These are phyloP conservation scores for Lepus townsendii DNA, from an alignment of 2,797 vertebrate species.

Conservation along the genomic window DNA sequence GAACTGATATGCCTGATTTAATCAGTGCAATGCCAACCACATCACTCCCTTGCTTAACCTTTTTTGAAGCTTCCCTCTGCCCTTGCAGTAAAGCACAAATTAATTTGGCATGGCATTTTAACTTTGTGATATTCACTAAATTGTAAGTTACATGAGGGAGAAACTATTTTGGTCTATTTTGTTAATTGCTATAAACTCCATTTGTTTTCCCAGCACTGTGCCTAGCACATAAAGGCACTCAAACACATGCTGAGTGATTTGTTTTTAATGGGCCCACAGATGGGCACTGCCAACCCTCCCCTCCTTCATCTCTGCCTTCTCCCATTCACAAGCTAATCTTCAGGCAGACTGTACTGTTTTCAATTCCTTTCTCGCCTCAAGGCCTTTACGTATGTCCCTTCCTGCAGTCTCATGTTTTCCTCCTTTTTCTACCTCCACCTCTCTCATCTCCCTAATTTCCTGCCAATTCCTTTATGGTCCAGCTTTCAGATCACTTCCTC, in stretches of 20 bases:
- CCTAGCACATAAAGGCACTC: not conserved
- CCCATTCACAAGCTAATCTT: not conserved
- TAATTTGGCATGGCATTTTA: constrained; percentile 24
- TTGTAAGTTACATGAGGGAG: not conserved
- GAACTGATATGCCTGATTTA: constrained; percentile 13
- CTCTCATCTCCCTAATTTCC: not conserved
- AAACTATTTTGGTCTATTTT: not conserved
- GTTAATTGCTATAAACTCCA: not conserved
- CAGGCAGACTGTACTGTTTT: not conserved
- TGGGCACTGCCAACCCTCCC: not conserved
- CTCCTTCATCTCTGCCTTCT: not conserved
- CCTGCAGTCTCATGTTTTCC: not conserved
- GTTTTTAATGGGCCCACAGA: not conserved
- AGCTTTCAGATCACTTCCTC: constrained; percentile 51
- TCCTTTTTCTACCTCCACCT: not conserved
- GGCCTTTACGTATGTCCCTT: not conserved
- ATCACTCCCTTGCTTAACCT: not conserved
- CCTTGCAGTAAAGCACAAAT: constrained; percentile 11
- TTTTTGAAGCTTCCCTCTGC: not conserved
- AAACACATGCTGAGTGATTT: not conserved
- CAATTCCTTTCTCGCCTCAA: not conserved
- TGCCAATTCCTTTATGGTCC: not conserved
- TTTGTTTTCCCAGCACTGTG: not conserved
- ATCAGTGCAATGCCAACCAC: not conserved
- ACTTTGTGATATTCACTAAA: not conserved